phyloP scores from a whole-genome alignment of 2,888 invertebrate genomes.

The Brachylomia viminalis region DNA sequence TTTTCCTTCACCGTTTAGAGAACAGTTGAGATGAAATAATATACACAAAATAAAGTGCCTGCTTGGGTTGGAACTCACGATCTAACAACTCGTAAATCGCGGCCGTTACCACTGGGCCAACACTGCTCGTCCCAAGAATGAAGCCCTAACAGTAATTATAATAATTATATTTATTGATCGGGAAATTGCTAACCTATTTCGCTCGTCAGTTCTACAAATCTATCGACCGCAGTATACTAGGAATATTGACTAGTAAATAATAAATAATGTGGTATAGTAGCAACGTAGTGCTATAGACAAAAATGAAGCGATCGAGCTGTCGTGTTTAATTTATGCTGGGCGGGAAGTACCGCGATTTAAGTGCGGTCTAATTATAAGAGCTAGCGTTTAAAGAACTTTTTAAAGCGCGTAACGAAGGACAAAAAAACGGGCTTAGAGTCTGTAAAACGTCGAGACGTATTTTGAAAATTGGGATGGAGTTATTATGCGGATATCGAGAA shows the following conservation, averaged over 20 bases:
- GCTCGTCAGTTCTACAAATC: constrained; percentile 19
- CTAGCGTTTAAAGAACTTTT: background rate
- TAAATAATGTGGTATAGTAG: constrained; percentile 10
- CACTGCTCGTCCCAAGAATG: background rate
- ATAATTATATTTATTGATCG: constrained; percentile 36
- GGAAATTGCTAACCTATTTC: background rate
- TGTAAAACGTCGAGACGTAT: no score
- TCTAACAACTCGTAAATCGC: no score
- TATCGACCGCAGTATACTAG: constrained; percentile 22
- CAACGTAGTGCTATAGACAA: constrained; percentile 34
- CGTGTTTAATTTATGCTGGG: constrained; percentile 56
- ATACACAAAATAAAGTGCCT: no score
- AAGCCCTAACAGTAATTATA: background rate
- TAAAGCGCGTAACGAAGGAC: background rate
- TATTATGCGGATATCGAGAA: no score
- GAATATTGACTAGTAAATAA: constrained; percentile 38
- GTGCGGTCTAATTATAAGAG: constrained; percentile 20
- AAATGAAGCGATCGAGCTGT: constrained; percentile 57
- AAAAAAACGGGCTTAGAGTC: background rate
- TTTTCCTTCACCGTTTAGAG: no score
- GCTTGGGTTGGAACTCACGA: no score
- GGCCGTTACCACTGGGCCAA: no score
- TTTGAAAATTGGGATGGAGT: no score
- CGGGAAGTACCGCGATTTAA: constrained; percentile 1
- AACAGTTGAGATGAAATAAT: no score